These are phyloP conservation scores for Mythimna loreyi DNA, from an alignment of 2,888 invertebrate genomes.

Conservation along the genomic window DNA sequence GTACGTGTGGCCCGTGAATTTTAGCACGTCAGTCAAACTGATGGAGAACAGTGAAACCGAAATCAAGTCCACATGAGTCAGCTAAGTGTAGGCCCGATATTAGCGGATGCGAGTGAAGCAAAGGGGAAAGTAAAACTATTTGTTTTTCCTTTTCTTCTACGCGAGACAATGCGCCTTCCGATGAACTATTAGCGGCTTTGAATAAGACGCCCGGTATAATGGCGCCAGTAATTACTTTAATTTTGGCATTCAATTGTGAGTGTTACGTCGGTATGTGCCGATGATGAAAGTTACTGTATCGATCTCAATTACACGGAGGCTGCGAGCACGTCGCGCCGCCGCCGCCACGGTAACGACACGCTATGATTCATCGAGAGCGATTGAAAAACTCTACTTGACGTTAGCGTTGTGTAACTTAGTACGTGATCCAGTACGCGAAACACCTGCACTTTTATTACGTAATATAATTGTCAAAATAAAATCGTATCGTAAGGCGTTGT, in stretches of 20 bases:
- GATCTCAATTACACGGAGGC: constrained; percentile 78
- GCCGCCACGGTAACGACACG: constrained; percentile 68
- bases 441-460: constrained; percentile 81
- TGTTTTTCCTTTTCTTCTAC: constrained; percentile 84
- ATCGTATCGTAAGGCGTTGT: constrained; percentile 77
- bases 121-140: constrained; percentile 89
- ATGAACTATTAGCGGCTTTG: constrained; percentile 68
- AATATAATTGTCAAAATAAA: constrained; percentile 88
- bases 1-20: constrained; percentile 51
- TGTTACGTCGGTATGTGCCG: constrained; percentile 77
- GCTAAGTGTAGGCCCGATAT: constrained; percentile 84
- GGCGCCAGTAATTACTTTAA: constrained; percentile 75
- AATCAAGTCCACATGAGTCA: constrained; percentile 87
- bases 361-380: constrained; percentile 80
- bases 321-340: constrained; percentile 69
- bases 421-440: constrained; percentile 87
- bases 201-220: constrained; percentile 65
- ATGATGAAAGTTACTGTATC: constrained; percentile 85
- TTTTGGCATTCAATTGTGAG: constrained; percentile 74
- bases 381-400: constrained; percentile 84
- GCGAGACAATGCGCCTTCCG: constrained; percentile 76
- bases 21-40: constrained; percentile 78
- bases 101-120: constrained; percentile 85
- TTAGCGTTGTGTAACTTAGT: constrained; percentile 85
- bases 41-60: constrained; percentile 85